Evolutionary conservation across 2,797 vertebrate species (phyloP), one percentile per base, ranked within the genome.

Genomic region (Cetoscarus ocellatus): DNA sequence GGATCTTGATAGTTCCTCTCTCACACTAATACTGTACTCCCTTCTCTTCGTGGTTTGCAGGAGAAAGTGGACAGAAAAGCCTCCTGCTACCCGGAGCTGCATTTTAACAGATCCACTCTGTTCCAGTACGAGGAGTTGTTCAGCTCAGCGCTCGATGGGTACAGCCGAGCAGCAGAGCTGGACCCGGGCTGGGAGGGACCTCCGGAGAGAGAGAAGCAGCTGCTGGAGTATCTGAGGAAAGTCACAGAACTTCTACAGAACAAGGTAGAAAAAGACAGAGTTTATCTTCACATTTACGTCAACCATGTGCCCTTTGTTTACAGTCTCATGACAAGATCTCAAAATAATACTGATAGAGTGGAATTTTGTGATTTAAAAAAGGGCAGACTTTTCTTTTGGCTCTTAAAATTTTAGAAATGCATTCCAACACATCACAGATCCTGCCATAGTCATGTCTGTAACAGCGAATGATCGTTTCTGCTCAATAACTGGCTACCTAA

Each of bases 91-190:
- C 95, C 96, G 0, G 96, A 98, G 81, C 92, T 98, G 71, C 96
- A 98, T 82, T 96, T 97, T 80, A 98, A 98, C 91, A 88, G 95
- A 64, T 90, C 95, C 61, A 95, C 91, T 13, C 88, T 98, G 57
- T 95, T 96, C 87, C 96, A 97, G 84, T 97, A 97, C 0, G 96
- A 97, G 86, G 96, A 98, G 90, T 96, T 93, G 93, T 97, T 94
- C 5, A 91, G 91, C 8, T 96, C 95, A 1, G 96, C 97, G 19
- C 88, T 98, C 8, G 92, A 84, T 0, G 96, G 96, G 49, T 97
- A 96, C 85, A 95, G 94, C 49, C 93, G 86, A 27, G 96, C 97
- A 0, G 94, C 93, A 0, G 91, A 82, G 0, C 91, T 98, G 11
- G 96, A 97, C 69, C 97, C 96, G 0, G 88, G 90, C 42, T 97